Evolutionary conservation across 2,113 vertebrate species (phyloP).

Genomic region (Steatornis caripensis): DNA sequence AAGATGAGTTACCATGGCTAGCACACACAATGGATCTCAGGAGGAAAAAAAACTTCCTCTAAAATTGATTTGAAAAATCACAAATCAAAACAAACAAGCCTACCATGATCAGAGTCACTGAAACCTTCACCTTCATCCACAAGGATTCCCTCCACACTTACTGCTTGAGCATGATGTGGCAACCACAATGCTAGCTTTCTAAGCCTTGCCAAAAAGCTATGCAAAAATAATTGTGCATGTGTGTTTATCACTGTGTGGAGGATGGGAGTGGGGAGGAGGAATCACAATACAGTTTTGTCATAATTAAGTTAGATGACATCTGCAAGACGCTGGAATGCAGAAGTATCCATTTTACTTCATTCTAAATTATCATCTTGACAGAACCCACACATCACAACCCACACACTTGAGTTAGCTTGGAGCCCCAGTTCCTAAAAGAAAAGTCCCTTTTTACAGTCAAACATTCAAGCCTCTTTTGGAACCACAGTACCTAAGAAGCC

Average conservation of each 20-base stretch:
- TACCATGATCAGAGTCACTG: background rate
- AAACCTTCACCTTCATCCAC: background rate
- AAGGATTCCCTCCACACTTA: background rate
- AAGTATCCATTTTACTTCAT: background rate
- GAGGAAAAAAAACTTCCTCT: background rate
- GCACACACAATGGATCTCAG: background rate
- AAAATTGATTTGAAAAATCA: background rate
- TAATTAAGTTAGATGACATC: slow-evolving; percentile 2
- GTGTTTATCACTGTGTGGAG: background rate
- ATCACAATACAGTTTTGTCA: background rate
- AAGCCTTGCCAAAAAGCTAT: background rate
- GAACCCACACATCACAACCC: background rate
- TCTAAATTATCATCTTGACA: background rate
- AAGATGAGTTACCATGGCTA: background rate
- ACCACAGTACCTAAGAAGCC: background rate
- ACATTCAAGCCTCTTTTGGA: background rate
- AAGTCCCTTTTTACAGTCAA: background rate
- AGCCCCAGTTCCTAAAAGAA: background rate
- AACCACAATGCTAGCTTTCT: background rate
- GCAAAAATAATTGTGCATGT: background rate
- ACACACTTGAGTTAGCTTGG: background rate
- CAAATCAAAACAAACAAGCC: background rate
- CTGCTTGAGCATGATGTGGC: rapidly evolving
- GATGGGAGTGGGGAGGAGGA: background rate
- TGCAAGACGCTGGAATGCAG: background rate